Conservation (phyloP, 2,797 vertebrate genomes). For the Hydrophis major region DNA sequence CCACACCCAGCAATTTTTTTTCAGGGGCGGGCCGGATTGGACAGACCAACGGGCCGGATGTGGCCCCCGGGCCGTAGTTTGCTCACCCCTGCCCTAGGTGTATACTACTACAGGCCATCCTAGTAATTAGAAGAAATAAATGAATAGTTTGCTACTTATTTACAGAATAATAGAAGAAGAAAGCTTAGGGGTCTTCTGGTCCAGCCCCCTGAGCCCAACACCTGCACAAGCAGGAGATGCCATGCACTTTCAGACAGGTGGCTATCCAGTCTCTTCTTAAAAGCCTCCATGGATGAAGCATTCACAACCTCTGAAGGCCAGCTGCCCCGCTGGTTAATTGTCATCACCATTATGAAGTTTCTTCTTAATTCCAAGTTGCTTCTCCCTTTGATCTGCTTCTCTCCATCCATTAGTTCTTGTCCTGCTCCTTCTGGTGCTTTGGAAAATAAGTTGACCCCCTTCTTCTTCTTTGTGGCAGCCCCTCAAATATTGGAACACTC, state of each 20-base stretch:
- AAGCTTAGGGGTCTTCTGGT: too few species aligned
- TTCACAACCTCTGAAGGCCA: not conserved
- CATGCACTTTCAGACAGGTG: not conserved
- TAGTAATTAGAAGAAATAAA: not conserved
- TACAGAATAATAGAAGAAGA: not conserved
- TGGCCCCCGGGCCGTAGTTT: too few species aligned
- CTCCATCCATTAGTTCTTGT: too few species aligned
- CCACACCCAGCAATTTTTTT: too few species aligned
- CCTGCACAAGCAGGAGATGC: not conserved
- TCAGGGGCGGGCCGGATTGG: too few species aligned
- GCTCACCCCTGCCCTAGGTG: not conserved
- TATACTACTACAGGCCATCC: not conserved
- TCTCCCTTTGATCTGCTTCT: too few species aligned
- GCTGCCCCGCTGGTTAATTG: not conserved
- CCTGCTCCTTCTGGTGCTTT: not conserved
- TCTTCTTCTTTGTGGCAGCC: too few species aligned
- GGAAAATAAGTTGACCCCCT: not conserved
- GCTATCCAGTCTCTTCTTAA: not conserved
- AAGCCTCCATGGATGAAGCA: not conserved
- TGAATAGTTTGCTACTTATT: not conserved
- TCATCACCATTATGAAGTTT: not conserved
- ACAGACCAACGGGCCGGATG: too few species aligned
- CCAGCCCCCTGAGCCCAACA: not conserved
- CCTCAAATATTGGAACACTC: too few species aligned
- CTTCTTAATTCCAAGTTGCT: not conserved